These are phyloP conservation scores for Microdon myrmicae DNA, from an alignment of 2,888 invertebrate genomes.

Conservation along the genomic window DNA sequence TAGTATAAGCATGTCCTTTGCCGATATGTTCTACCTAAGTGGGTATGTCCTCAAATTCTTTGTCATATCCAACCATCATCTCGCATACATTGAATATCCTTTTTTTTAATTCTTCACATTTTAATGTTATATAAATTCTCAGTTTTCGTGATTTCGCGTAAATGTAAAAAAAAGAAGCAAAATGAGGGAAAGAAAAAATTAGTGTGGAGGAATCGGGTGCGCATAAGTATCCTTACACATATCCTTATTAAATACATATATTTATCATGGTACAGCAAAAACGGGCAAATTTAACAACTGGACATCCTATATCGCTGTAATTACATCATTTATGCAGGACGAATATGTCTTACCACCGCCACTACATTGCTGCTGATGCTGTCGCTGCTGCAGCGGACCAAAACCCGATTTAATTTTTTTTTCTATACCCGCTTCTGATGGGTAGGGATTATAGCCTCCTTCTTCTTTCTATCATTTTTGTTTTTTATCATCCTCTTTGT, in stretches of 20 bases:
- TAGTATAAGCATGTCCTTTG: constrained; percentile 35
- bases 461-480: constrained; percentile 1
- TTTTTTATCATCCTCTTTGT: too few species aligned
- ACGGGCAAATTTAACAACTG: constrained; percentile 45
- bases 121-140: constrained; percentile 29
- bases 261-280: constrained; percentile 40
- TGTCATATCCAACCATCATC: constrained; percentile 23
- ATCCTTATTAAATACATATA: constrained; percentile 46
- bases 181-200: too few species aligned
- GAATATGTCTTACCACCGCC: constrained; percentile 59
- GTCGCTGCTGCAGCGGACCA: constrained; percentile 48
- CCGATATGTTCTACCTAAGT: constrained; percentile 34
- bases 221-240: constrained; percentile 38
- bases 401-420: constrained; percentile 53
- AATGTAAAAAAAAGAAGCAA: constrained; percentile 15
- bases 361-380: too few species aligned
- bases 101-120: constrained; percentile 10
- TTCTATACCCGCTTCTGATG: constrained; percentile 29
- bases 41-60: constrained; percentile 19
- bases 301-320: constrained; percentile 57
- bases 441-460: constrained; percentile 26
- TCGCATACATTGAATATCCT: constrained; percentile 24
- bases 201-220: constrained; percentile 25
- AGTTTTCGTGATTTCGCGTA: constrained; percentile 15
- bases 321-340: constrained; percentile 64